phyloP scores from a whole-genome alignment of 2,888 invertebrate species.

The Eilema sororculum region DNA sequence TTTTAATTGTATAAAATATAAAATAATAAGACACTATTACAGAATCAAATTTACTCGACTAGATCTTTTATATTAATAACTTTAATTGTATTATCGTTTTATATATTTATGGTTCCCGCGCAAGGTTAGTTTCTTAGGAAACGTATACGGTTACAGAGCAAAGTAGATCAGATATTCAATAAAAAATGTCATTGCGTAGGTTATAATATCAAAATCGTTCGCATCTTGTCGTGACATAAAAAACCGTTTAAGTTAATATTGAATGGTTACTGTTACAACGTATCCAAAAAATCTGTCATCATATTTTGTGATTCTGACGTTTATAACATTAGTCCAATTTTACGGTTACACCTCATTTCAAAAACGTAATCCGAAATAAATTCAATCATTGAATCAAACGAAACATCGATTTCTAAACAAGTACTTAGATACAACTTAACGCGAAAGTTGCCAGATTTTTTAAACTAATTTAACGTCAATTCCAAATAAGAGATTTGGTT shows the following conservation, averaged over 20 bases:
- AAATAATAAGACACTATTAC: not conserved
- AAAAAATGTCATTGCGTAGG: slow-evolving; percentile 6
- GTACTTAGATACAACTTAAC: slow-evolving; percentile 26
- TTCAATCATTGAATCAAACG: slow-evolving; percentile 26
- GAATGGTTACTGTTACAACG: slow-evolving; percentile 5
- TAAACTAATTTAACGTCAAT: slow-evolving; percentile 44
- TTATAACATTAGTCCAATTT: slow-evolving; percentile 26
- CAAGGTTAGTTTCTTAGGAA: slow-evolving; percentile 13
- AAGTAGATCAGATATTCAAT: not conserved
- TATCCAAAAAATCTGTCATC: slow-evolving; percentile 17
- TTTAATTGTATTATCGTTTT: slow-evolving; percentile 17
- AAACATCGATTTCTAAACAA: slow-evolving; percentile 33
- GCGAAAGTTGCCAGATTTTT: slow-evolving; percentile 34
- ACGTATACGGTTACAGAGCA: not conserved
- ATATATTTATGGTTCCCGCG: slow-evolving; percentile 9
- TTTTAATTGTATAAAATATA: slow-evolving; percentile 22
- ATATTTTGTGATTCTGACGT: slow-evolving; percentile 21
- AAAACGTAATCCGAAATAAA: slow-evolving; percentile 39
- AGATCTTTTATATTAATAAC: slow-evolving; percentile 9
- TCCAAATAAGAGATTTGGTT: slow-evolving; percentile 31
- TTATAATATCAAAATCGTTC: slow-evolving; percentile 5
- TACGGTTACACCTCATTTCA: slow-evolving; percentile 22
- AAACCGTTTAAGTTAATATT: slow-evolving; percentile 16
- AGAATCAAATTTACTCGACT: not conserved
- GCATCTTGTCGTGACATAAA: slow-evolving; percentile 5